Conservation (phyloP, 2,113 vertebrate species). For the Brachyhypopomus gauderio region DNA sequence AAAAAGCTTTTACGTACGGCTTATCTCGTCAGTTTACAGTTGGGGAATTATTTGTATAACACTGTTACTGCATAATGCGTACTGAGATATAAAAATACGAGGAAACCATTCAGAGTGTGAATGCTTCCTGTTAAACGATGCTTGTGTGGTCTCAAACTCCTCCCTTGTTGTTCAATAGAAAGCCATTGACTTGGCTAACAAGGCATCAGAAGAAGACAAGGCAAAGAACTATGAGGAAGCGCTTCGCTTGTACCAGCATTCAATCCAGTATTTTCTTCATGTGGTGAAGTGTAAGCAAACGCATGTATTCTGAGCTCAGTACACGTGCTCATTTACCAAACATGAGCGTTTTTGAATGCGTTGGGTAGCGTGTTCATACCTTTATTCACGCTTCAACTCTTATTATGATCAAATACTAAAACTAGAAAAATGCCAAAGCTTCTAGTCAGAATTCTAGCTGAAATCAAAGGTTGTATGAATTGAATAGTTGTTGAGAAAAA, state of each 20-base stretch:
- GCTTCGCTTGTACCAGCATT: conserved; percentile 91
- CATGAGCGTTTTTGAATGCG: not conserved
- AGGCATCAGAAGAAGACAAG: conserved; percentile 97
- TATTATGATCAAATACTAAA: not conserved
- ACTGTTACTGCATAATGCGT: not conserved
- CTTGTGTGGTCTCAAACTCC: not conserved
- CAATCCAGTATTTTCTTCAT: conserved; percentile 94
- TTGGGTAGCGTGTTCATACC: not conserved
- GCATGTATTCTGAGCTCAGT: not conserved
- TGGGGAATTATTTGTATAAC: too few species aligned
- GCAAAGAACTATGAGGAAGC: conserved; percentile 96
- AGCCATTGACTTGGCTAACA: conserved; percentile 96
- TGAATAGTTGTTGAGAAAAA: not conserved
- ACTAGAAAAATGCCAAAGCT: not conserved
- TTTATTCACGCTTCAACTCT: not conserved
- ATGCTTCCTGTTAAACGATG: conserved; percentile 7
- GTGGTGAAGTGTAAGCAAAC: conserved; percentile 91
- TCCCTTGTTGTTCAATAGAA: conserved; percentile 76
- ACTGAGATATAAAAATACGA: not conserved
- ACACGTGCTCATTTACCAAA: not conserved
- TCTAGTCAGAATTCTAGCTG: too few species aligned
- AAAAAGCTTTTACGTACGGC: not conserved
- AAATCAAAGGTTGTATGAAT: too few species aligned
- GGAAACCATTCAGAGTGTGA: too few species aligned
- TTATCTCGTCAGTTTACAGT: not conserved